Conservation (phyloP, 2,113 vertebrate genomes). For the Okapia johnstoni region DNA sequence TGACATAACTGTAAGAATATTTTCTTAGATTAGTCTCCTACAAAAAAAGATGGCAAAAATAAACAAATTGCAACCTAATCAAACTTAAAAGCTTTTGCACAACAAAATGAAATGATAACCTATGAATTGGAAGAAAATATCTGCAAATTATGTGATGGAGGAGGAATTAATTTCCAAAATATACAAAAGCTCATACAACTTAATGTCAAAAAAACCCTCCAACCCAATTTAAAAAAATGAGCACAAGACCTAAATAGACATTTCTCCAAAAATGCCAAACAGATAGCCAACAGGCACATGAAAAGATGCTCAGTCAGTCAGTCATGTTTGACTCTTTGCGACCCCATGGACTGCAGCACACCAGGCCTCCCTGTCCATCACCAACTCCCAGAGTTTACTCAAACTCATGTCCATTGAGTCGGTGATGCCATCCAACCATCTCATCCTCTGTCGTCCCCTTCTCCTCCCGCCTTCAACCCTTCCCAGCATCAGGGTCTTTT, state of each 20-base stretch:
- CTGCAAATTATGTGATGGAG: background rate
- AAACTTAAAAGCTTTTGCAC: background rate
- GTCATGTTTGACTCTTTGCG: background rate
- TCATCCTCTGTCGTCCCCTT: background rate
- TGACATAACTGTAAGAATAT: background rate
- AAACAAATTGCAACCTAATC: background rate
- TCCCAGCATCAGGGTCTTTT: no score
- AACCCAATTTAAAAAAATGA: background rate
- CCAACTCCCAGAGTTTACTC: fast-evolving
- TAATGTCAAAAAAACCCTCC: background rate
- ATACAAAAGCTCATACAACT: background rate
- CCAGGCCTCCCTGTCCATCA: background rate
- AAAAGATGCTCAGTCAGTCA: background rate
- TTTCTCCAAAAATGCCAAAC: background rate
- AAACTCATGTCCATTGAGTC: background rate
- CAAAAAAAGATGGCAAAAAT: background rate
- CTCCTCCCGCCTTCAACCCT: no score
- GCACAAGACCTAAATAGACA: background rate
- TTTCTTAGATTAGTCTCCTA: background rate
- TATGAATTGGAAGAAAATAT: background rate
- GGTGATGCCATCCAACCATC: no score
- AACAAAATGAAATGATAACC: background rate
- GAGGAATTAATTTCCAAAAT: background rate
- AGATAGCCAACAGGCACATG: background rate
- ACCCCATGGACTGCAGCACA: background rate